Base-by-base conservation (phyloP, 1,140 invertebrate species). In the Prorops nasuta region DNA sequence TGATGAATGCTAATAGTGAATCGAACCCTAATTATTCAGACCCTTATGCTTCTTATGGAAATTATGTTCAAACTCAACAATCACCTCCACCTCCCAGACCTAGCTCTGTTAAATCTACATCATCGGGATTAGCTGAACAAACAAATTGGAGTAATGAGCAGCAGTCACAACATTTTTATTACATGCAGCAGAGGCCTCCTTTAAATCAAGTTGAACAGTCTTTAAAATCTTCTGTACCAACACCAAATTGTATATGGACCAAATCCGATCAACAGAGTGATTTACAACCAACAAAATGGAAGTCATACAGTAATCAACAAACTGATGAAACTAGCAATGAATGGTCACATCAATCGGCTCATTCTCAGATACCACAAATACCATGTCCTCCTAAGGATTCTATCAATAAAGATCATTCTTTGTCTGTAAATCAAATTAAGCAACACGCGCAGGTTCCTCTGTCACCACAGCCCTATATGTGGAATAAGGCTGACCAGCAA, bases 11-110 rank as follows among this genome's bases (percentile, higher is more conserved):
- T 1, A 57, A 49, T 43, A 56, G 56, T 41, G 69, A 67, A 43
- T 49, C 56, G 6, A 60, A 56, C 12, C 51, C 58, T 9, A 61
- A 62, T 44, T 60, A 66, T n/a, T 21, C 61, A 1, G 66, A 72
- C 10, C 44, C 56, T n/a, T 66, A 62, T 41, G 24, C 54, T 1
- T 45, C 65, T 9, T 71, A 67, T 42, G 15, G 56, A 3, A 72
- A 68, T 57, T 74, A 66, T 52, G 58, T 43, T 47, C 62, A 56
- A 15, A 69, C 64, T 54, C 67, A 68, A 15, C 70, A 71, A 12
- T 63, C 66, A 18, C 52, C 55, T 9, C 44, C 36, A 17, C 49
- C 54, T n/a, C 40, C 57, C 18, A 41, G 58, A 43, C 35, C 58
- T 15, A 62, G 18, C 54, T 56, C 57, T 4, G 39, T 45, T 7